Conservation (phyloP, 2,113 vertebrate genomes). For the Ceyx margarethae region DNA sequence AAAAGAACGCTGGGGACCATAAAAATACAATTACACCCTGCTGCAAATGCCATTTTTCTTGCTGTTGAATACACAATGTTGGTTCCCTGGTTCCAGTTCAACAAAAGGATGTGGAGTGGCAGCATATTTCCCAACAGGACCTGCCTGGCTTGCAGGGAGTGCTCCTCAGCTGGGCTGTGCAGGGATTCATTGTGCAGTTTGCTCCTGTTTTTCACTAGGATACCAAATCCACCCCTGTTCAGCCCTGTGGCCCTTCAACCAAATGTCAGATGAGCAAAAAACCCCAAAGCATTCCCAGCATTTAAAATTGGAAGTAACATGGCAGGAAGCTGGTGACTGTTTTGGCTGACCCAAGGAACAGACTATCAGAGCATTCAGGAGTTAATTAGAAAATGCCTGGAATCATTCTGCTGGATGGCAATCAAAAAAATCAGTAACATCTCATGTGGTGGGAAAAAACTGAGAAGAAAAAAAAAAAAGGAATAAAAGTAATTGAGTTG, state of each 20-base stretch:
- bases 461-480: background rate
- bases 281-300: background rate
- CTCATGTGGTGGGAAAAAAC: background rate
- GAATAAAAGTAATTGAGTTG: too few relatives aligned
- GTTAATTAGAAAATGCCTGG: background rate
- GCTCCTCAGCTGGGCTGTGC: fast-evolving
- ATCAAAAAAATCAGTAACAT: background rate
- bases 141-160: fast-evolving
- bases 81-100: background rate
- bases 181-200: fast-evolving
- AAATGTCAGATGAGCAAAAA: background rate
- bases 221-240: background rate
- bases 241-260: background rate
- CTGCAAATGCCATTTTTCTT: background rate
- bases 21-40: background rate
- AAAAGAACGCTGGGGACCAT: background rate
- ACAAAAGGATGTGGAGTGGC: background rate
- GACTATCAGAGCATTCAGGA: background rate
- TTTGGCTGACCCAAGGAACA: background rate
- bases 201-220: fast-evolving
- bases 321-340: background rate
- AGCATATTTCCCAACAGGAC: background rate
- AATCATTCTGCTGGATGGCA: background rate
- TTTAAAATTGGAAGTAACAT: background rate
- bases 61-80: background rate